Evolutionary conservation across 1,140 invertebrate species (phyloP).

Genomic region (Drosophila burlai): DNA sequence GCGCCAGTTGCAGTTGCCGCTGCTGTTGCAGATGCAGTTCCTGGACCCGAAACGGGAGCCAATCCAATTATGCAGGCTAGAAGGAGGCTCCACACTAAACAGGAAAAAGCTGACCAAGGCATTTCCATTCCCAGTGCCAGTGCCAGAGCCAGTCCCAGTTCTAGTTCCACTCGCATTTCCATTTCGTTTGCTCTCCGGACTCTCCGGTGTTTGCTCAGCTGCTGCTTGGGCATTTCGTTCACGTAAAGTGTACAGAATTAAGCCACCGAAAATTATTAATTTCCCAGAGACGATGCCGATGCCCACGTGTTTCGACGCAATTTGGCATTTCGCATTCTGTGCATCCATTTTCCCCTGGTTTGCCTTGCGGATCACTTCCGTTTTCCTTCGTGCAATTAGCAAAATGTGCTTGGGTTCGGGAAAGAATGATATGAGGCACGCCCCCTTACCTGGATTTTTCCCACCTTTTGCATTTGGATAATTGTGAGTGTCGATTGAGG

Average conservation of each 20-base stretch:
- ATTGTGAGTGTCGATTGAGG: slow-evolving; percentile 59
- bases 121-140: slow-evolving; percentile 19
- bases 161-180: slow-evolving; percentile 54
- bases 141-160: neutral
- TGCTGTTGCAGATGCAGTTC: slow-evolving; percentile 24
- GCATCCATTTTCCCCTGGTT: neutral
- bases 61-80: slow-evolving; percentile 74
- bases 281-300: slow-evolving; percentile 37
- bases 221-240: slow-evolving; percentile 56
- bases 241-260: slow-evolving; percentile 71
- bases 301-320: slow-evolving; percentile 43
- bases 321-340: slow-evolving; percentile 14
- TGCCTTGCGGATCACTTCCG: slow-evolving; percentile 15
- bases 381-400: slow-evolving; percentile 65
- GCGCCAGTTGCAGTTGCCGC: slow-evolving; percentile 29
- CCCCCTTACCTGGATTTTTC: neutral
- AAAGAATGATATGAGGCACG: slow-evolving; percentile 29
- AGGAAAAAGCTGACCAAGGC: slow-evolving; percentile 57
- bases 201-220: slow-evolving; percentile 26
- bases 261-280: slow-evolving; percentile 77
- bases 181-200: slow-evolving; percentile 29
- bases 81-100: slow-evolving; percentile 28
- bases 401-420: slow-evolving; percentile 64
- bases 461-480: slow-evolving; percentile 58
- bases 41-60: slow-evolving; percentile 8